Base-by-base conservation (phyloP, 2,797 vertebrate genomes). In the Falco rusticolus region DNA sequence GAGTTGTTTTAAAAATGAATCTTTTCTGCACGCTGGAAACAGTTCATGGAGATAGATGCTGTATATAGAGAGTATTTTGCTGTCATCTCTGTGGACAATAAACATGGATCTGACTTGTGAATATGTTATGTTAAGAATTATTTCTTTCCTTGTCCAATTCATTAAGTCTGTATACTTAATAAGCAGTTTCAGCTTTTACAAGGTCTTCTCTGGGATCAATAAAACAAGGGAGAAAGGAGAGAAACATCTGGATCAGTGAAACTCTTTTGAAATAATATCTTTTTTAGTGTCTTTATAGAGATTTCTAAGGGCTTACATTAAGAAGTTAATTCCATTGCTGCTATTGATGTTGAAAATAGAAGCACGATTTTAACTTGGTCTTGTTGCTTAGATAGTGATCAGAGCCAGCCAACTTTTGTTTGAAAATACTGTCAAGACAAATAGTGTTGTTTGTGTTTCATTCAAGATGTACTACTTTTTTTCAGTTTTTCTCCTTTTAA, bases 171-270 rank as follows among this genome's bases (percentile, higher is more conserved):
- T 79, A 41, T 89, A 93, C 87, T 96, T 94, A 91, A 77, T 94
- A 96, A 94, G 89, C 84, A 64, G 63, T 84, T 69, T 74, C 39
- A 76, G 72, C 57, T 77, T 95, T 97, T 91, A 91, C 69, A 77
- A 94, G 60, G 24, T 84, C 90, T 89, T 97, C 90, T 87, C 65
- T 91, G 90, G 89, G 92, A 97, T 90, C 79, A 94, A 74, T 95
- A 92, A 95, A 96, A 70, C 29, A 64, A 81, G 90, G 54, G 18
- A 5, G 13, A 87, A 95, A 84, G 48, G 95, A 96, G 59, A 87
- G 75, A 89, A 93, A 96, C 97, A 95, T 96, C 96, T 98, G 96
- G 92, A 82, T 96, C 96, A 86, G 51, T 93, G 66, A 94, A 91
- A 74, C 13, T 34, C 64, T 72, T 71, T 85, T 68, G 92, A 95